Percentiles rank a stretch among this genome's conserved stretches.
phyloP scores from a whole-genome alignment of 30 jellyfish, hydroid and myxozoan genomes.

The Hydractinia symbiolongicarpus region DNA sequence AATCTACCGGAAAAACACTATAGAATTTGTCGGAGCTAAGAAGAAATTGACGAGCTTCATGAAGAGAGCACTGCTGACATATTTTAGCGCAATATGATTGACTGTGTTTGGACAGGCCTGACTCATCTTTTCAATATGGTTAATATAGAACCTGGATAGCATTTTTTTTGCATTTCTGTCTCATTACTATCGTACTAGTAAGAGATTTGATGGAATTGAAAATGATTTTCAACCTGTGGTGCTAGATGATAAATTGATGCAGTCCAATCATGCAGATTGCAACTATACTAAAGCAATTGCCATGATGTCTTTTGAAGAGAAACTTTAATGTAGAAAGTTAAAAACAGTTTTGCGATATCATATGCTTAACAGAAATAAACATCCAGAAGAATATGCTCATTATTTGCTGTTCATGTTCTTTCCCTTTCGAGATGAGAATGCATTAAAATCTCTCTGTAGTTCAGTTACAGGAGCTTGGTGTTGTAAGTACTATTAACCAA shows the following conservation, averaged over 20 bases:
- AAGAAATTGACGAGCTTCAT: neutral
- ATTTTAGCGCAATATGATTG: conserved; percentile 6
- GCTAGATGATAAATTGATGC: neutral
- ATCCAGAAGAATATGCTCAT: conserved; percentile 26
- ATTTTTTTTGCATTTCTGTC: conserved; percentile 10
- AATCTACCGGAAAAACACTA: conserved; percentile 4
- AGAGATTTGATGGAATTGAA: conserved; percentile 6
- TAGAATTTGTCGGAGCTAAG: conserved; percentile 5
- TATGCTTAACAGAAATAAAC: neutral
- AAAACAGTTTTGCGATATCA: conserved; percentile 28
- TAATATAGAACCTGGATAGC: conserved; percentile 1
- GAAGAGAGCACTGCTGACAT: neutral
- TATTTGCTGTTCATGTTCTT: conserved; percentile 23
- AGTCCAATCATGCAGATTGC: neutral
- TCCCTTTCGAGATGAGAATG: too few relatives aligned
- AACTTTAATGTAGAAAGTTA: conserved; percentile 20
- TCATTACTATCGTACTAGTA: neutral
- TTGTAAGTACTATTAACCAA: neutral
- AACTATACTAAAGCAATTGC: conserved; percentile 7
- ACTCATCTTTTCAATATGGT: neutral
- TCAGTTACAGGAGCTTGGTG: neutral
- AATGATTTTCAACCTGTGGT: conserved; percentile 8
- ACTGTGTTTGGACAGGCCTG: conserved; percentile 6
- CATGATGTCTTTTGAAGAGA: conserved; percentile 14
- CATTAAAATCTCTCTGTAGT: neutral